These are phyloP conservation scores for Trichogramma dendrolimi DNA, from an alignment of 2,888 invertebrate species.

Conservation along the genomic window DNA sequence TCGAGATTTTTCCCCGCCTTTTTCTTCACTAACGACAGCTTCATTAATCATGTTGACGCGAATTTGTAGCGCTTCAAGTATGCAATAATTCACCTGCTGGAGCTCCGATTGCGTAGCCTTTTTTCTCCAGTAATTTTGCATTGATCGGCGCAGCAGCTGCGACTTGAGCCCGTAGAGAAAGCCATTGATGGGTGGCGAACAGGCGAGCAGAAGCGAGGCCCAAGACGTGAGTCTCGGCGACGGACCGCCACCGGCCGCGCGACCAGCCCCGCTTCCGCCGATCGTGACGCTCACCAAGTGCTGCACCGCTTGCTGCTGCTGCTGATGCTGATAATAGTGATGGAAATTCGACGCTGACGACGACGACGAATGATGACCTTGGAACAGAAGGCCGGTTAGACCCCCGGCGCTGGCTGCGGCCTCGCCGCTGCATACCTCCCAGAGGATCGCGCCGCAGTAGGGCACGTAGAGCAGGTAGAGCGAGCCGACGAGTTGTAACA, in stretches of 20 bases:
- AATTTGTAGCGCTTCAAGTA: too few species aligned
- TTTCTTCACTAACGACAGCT: too few species aligned
- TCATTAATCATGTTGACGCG: too few species aligned
- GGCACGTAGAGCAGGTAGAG: slow-evolving; percentile 70
- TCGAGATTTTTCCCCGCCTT: too few species aligned
- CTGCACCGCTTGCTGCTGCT: neutral
- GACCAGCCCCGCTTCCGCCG: slow-evolving; percentile 1
- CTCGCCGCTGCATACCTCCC: slow-evolving; percentile 57
- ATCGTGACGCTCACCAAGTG: neutral
- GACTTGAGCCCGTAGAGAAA: slow-evolving; percentile 74
- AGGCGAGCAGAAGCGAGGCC: slow-evolving; percentile 64
- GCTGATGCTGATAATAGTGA: slow-evolving; percentile 3
- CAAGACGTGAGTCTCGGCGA: slow-evolving; percentile 56
- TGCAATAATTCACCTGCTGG: slow-evolving; percentile 55
- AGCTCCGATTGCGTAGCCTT: slow-evolving; percentile 74
- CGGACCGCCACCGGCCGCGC: slow-evolving; percentile 40
- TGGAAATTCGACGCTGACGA: neutral
- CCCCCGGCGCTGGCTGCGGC: slow-evolving; percentile 39
- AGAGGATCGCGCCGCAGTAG: slow-evolving; percentile 67
- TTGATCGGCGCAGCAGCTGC: slow-evolving; percentile 66
- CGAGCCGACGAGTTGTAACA: slow-evolving; percentile 70
- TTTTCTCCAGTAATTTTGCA: slow-evolving; percentile 74
- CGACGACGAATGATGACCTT: neutral
- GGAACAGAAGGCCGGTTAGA: slow-evolving; percentile 26
- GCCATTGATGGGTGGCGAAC: slow-evolving; percentile 71